These are phyloP conservation scores for Phymorhynchus buccinoides DNA, from an alignment of 1,140 invertebrate species.

Conservation along the genomic window DNA sequence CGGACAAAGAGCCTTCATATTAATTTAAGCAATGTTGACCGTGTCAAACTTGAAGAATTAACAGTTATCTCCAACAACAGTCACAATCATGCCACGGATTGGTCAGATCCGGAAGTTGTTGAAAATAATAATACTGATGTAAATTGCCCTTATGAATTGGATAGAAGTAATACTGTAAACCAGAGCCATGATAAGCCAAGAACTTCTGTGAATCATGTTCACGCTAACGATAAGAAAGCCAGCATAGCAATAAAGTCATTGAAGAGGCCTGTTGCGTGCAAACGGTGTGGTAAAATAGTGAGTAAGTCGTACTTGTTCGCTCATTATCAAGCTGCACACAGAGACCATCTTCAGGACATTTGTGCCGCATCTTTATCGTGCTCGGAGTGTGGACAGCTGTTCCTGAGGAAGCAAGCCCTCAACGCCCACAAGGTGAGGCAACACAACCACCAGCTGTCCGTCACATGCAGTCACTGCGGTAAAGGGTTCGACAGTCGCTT, in stretches of 20 bases:
- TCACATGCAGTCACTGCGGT: conserved; percentile 7
- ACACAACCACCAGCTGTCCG: conserved; percentile 1
- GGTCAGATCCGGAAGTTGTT: not conserved
- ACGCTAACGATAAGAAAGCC: too few species aligned
- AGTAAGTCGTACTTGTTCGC: not conserved
- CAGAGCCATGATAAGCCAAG: not conserved
- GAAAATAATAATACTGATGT: not conserved
- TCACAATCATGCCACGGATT: not conserved
- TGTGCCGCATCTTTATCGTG: not conserved
- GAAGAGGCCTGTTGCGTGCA: not conserved
- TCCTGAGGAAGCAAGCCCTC: conserved; percentile 10
- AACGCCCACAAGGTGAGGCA: conserved; percentile 14
- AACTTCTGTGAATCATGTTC: not conserved
- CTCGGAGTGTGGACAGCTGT: conserved; percentile 9
- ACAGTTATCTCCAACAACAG: not conserved
- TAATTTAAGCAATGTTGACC: not conserved
- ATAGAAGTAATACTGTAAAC: not conserved
- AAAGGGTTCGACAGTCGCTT: conserved; percentile 2
- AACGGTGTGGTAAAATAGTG: not conserved
- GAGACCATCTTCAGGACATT: not conserved
- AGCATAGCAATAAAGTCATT: too few species aligned
- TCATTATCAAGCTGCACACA: conserved; percentile 4
- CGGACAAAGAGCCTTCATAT: too few species aligned
- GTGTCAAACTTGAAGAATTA: not conserved
- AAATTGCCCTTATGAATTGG: not conserved